phyloP scores from a whole-genome alignment of 2,113 vertebrate species.

The Myodes glareolus region DNA sequence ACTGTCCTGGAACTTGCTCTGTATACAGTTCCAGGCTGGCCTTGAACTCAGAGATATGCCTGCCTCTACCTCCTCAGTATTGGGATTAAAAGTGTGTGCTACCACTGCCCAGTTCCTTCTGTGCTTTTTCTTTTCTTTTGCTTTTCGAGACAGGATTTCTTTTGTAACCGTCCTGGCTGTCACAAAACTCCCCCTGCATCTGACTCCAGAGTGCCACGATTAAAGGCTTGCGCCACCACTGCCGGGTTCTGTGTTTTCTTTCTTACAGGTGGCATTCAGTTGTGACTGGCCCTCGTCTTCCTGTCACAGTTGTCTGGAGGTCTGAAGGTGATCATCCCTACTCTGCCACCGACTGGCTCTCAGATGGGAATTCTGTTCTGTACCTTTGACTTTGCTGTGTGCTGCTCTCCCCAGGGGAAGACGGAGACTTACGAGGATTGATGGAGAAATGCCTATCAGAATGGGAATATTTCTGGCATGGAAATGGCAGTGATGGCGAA shows the following conservation, averaged over 20 bases:
- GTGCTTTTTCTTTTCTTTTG: too few species aligned
- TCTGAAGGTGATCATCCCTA: not conserved
- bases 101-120: too few species aligned
- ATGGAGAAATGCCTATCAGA: not conserved
- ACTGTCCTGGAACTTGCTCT: too few species aligned
- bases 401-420: conserved; percentile 1
- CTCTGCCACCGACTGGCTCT: not conserved
- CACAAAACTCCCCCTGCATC: too few species aligned
- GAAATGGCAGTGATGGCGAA: not conserved
- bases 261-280: not conserved
- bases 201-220: too few species aligned
- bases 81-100: too few species aligned
- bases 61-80: too few species aligned
- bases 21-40: too few species aligned
- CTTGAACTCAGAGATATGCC: too few species aligned
- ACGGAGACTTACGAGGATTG: not conserved
- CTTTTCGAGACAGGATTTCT: too few species aligned
- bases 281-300: not conserved
- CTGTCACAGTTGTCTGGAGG: not conserved
- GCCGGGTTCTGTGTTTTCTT: not conserved
- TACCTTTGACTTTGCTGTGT: conserved; percentile 13
- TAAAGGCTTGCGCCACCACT: too few species aligned
- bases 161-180: too few species aligned
- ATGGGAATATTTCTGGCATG: not conserved
- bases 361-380: not conserved